These are phyloP conservation scores for Apamea crenata DNA, from an alignment of 2,888 invertebrate species.

Conservation along the genomic window DNA sequence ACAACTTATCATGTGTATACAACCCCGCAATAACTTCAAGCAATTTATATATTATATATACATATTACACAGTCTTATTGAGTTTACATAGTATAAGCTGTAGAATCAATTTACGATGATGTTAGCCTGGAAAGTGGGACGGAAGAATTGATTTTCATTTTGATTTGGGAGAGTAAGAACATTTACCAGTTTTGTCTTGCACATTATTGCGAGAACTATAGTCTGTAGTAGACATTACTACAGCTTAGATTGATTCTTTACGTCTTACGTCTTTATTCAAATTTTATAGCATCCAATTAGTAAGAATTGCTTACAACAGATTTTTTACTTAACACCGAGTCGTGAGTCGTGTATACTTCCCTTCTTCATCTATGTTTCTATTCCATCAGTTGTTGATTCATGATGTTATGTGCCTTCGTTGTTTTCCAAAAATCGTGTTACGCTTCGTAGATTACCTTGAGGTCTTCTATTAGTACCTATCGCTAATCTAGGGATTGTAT, in stretches of 20 bases:
- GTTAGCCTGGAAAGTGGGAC: constrained; percentile 36
- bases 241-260: background rate
- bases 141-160: constrained; percentile 46
- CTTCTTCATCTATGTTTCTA: background rate
- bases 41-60: constrained; percentile 29
- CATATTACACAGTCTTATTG: constrained; percentile 20
- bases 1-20: constrained; percentile 14
- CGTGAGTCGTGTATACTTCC: constrained; percentile 4
- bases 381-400: background rate
- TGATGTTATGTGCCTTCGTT: background rate
- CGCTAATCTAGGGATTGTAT: background rate
- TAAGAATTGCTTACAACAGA: background rate
- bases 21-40: constrained; percentile 31
- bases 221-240: background rate
- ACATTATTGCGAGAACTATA: constrained; percentile 4
- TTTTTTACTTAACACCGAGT: constrained; percentile 6
- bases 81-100: constrained; percentile 35
- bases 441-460: background rate
- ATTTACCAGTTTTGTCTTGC: constrained; percentile 20
- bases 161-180: constrained; percentile 46
- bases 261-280: background rate
- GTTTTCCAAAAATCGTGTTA: background rate
- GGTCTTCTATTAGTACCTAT: background rate
- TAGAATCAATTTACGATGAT: constrained; percentile 32
- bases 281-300: background rate